Evolutionary conservation across 2,888 invertebrate genomes (phyloP), one percentile per base, ranked within the genome.

Genomic region (Troides oblongomaculatus): DNA sequence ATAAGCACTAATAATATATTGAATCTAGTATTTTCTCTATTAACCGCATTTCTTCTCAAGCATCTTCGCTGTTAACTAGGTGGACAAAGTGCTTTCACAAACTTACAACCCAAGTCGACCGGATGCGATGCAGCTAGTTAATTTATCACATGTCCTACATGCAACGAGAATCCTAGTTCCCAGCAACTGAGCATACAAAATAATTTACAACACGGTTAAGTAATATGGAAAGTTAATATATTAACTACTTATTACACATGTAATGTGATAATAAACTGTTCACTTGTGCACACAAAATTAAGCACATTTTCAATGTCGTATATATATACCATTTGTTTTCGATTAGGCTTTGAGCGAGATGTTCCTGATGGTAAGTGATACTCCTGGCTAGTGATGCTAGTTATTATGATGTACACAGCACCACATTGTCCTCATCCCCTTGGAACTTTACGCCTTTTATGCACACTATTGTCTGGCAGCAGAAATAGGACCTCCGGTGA

Each of bases 11-110:
- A 53, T 53, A 53, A 43, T 12, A 46, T 50, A 50, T 30, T 30
- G 30, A 3, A 60, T 36, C 25, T 12, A 25, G 17, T 30, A 30
- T 56, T 56, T 56, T 56, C 56, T 56, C 12, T 2, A 56, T n/a
- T 18, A n/a, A 56, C 18, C 18, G n/a, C n/a, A 21, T 57, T n/a
- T 57, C 18, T 21, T 21, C 21, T 21, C 23, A 56, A 36, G 18
- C 56, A 18, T 36, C 56, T 66, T 30, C 43, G 8, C 4, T 25
- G 8, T 66, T 66, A 46, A 30, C 46, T 18, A 25, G 18, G 23
- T 18, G 50, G 59, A 60, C 25, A 59, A 66, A 59, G 46, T 7
- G 59, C 46, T 64, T 64, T 69, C 68, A 60, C 64, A 62, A 69
- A 59, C 6, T 8, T n/a, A 59, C 21, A 21, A 21, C 46, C 59